Conservation (phyloP, 2,888 invertebrate genomes). For the Papilio protenor region DNA sequence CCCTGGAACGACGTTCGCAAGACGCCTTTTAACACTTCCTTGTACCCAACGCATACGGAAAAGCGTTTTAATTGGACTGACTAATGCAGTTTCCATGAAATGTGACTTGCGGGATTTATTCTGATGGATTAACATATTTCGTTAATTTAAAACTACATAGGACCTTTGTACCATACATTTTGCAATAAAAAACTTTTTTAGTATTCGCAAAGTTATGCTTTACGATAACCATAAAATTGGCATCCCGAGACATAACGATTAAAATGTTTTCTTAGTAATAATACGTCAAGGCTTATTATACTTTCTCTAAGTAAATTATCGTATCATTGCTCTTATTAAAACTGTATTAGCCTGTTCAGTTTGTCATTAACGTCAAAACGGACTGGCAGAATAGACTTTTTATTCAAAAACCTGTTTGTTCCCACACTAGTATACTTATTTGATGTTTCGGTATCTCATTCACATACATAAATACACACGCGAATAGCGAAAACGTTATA, state of each 20-base stretch:
- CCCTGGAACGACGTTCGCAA: conserved; percentile 33
- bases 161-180: too few species aligned
- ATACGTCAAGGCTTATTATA: not conserved
- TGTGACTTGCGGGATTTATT: conserved; percentile 45
- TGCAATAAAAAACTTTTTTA: too few species aligned
- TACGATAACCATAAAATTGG: not conserved
- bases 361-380: conserved; percentile 29
- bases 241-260: not conserved
- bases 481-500: not conserved
- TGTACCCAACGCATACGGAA: conserved; percentile 62
- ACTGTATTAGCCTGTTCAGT: conserved; percentile 26
- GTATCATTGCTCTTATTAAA: conserved; percentile 12
- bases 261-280: not conserved
- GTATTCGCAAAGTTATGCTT: too few species aligned
- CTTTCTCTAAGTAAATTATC: conserved; percentile 27
- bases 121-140: conserved; percentile 29
- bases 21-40: conserved; percentile 57
- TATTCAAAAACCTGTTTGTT: conserved; percentile 4
- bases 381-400: not conserved
- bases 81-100: conserved; percentile 64
- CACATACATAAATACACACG: not conserved
- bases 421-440: not conserved
- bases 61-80: conserved; percentile 59
- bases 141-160: conserved; percentile 20
- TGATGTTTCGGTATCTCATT: not conserved